These are phyloP conservation scores for Pachyseris speciosa DNA, from an alignment of 64 coral and sea anemone species.

Conservation along the genomic window DNA sequence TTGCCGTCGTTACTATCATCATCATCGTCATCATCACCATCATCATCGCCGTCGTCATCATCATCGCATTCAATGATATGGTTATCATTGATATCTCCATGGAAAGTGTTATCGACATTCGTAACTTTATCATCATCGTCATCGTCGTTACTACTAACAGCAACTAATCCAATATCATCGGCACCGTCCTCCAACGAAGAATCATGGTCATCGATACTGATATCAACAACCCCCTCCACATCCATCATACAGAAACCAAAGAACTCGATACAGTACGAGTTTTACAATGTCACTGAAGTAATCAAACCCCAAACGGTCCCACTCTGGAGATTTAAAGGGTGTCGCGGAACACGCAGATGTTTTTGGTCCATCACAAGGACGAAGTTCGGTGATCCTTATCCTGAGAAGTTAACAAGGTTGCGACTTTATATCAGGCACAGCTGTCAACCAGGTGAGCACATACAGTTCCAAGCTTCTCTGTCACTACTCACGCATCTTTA, in stretches of 20 bases:
- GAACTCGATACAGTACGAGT: neutral
- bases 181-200: neutral
- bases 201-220: neutral
- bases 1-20: neutral
- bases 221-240: neutral
- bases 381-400: neutral
- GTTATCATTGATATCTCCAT: no score
- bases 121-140: neutral
- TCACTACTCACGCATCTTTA: no score
- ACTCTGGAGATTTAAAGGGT: neutral
- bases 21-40: neutral
- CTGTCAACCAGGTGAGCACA: constrained; percentile 10
- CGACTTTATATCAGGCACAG: constrained; percentile 12
- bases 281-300: neutral
- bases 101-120: no score
- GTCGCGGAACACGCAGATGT: neutral
- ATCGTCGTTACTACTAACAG: neutral
- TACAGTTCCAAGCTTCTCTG: no score
- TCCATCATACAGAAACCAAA: neutral
- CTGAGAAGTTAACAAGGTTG: neutral
- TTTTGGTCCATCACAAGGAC: neutral
- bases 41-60: neutral
- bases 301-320: neutral
- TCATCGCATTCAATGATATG: neutral
- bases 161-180: neutral